Percentiles rank a stretch among this genome's conserved stretches.
phyloP scores from a whole-genome alignment of 2,888 invertebrate genomes.

The Idaea straminata region DNA sequence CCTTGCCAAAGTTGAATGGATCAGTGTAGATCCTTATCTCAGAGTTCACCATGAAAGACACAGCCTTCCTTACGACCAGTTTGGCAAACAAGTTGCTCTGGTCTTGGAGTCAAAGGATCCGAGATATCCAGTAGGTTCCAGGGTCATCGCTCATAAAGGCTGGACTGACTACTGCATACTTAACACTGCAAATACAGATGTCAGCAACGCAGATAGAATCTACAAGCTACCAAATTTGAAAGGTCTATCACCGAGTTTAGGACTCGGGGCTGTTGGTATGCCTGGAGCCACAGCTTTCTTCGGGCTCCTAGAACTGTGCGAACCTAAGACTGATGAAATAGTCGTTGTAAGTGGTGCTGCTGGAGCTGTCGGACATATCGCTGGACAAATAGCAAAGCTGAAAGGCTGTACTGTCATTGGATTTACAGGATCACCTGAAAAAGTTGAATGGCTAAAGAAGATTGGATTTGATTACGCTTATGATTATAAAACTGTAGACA shows the following conservation, averaged over 20 bases:
- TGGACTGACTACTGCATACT: constrained; percentile 80
- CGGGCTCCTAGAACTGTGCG: constrained; percentile 84
- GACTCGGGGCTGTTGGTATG: constrained; percentile 83
- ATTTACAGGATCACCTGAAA: constrained; percentile 85
- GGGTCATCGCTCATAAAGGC: constrained; percentile 82
- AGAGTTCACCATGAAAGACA: constrained; percentile 35
- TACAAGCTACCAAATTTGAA: constrained; percentile 78
- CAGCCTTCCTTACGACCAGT: constrained; percentile 34
- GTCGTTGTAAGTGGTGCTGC: constrained; percentile 87
- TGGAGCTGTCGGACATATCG: constrained; percentile 87
- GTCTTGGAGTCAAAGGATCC: constrained; percentile 61
- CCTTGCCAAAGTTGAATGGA: constrained; percentile 23
- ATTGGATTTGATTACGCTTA: constrained; percentile 85
- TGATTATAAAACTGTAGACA: constrained; percentile 84
- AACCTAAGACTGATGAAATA: constrained; percentile 85
- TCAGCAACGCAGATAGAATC: constrained; percentile 22
- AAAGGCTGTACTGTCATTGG: constrained; percentile 84
- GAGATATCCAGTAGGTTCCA: constrained; percentile 80
- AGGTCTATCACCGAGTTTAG: constrained; percentile 75
- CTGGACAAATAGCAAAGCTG: constrained; percentile 88
- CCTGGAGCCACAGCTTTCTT: constrained; percentile 87
- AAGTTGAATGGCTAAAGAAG: constrained; percentile 83
- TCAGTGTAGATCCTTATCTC: constrained; percentile 29
- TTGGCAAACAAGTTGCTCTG: constrained; percentile 40
- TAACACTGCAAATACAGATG: constrained; percentile 23